Evolutionary conservation across 2,888 invertebrate genomes (phyloP), one percentile per base, ranked within the genome.

Genomic region (Microplitis manilae): DNA sequence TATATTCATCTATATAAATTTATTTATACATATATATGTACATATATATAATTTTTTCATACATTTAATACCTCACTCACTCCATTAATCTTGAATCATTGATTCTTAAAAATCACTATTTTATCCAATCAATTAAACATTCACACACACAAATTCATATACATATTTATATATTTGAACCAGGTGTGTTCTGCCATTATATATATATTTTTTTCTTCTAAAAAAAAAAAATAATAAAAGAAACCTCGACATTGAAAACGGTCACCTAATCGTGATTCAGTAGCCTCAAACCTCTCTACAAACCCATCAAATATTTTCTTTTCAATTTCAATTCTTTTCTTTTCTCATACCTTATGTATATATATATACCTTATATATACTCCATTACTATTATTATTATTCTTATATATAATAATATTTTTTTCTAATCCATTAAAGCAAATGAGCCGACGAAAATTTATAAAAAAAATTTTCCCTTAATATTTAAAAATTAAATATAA

Each of bases 21-120:
- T 20, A 20, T 20, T 50, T 50, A 6, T 13, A 9, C 50, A 9
- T 13, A 50, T 13, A 13, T 13, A 50, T 79, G 76, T 79, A 75
- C 81, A 83, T 81, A 81, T 77, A 84, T 85, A 87, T 87, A 87
- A 86, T 86, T 86, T 87, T 87, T 86, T 85, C 30, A 30, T 30
- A 30, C 2, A 30, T 30, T 30, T 30, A 30, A 30, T 30, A 30
- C 30, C 4, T 30, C 30, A 30, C 2, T 30, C 4, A 30, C 30
- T 30, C 30, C 30, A 30, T 30, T 30, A 30, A 30, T 30, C 4
- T 30, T 30, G 30, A 30, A 30, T 30, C 2, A 30, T 30, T 2
- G 30, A 30, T 30, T 30, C 30, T 30, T 30, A 30, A 30, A 30
- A 30, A 30, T 30, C 30, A 30, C 30, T 30, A 30, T 30, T 30